Conservation (phyloP, 2,113 vertebrate species). For the Pseudolaguvia tuberculata region DNA sequence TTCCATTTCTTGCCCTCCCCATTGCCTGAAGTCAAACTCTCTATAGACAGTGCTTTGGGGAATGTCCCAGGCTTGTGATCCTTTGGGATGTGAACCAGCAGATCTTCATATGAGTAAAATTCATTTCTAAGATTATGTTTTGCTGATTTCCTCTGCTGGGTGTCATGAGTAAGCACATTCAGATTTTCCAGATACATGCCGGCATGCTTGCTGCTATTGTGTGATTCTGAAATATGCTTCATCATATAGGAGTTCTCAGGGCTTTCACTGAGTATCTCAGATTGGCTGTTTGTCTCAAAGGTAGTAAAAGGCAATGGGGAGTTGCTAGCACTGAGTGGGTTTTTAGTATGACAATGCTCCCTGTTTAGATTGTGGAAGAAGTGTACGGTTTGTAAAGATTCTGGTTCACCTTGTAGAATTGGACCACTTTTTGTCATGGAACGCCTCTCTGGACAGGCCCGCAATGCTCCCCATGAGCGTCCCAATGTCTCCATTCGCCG, state of each 20-base stretch:
- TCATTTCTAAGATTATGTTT: constrained; percentile 72
- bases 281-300: constrained; percentile 67
- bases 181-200: constrained; percentile 90
- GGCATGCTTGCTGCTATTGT: constrained; percentile 77
- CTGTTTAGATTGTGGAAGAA: constrained; percentile 57
- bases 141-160: constrained; percentile 61
- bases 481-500: constrained; percentile 85
- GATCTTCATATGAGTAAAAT: constrained; percentile 87
- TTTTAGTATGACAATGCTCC: constrained; percentile 35
- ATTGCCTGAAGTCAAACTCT: constrained; percentile 82
- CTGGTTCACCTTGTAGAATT: constrained; percentile 77
- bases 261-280: constrained; percentile 59
- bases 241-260: constrained; percentile 60
- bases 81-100: constrained; percentile 90
- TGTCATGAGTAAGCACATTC: constrained; percentile 70
- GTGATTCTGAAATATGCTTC: constrained; percentile 64
- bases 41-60: constrained; percentile 94
- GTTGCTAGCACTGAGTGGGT: constrained; percentile 29
- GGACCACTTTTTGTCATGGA: constrained; percentile 82
- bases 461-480: constrained; percentile 76
- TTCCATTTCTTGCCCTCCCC: constrained; percentile 69
- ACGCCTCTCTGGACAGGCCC: constrained; percentile 57
- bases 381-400: constrained; percentile 72
- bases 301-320: constrained; percentile 48
- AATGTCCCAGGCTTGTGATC: constrained; percentile 98